Evolutionary conservation across 2,888 invertebrate genomes (phyloP).

Genomic region (Nezara viridula): DNA sequence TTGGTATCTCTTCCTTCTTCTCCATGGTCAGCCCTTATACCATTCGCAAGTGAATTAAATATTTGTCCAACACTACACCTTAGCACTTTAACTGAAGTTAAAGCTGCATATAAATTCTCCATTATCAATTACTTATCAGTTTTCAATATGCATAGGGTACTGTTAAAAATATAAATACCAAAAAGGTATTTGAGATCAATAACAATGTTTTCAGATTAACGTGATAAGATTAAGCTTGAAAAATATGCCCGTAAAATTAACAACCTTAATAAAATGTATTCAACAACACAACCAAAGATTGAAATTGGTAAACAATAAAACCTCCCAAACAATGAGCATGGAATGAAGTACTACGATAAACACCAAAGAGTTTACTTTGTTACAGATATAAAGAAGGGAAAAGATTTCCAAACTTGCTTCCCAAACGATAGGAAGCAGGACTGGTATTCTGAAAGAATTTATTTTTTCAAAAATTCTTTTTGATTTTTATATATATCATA

Average conservation of each 20-base stretch:
- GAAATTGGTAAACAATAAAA: slow-evolving; percentile 17
- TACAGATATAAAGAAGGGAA: too few relatives aligned
- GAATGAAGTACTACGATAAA: background rate
- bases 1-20: slow-evolving; percentile 82
- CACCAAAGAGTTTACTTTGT: background rate
- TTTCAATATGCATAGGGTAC: too few relatives aligned
- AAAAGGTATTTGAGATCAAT: background rate
- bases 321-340: background rate
- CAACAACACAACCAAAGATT: background rate
- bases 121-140: slow-evolving; percentile 42
- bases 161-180: background rate
- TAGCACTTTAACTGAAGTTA: slow-evolving; percentile 82
- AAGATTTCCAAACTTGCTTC: too few relatives aligned
- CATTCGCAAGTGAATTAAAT: slow-evolving; percentile 87
- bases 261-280: background rate
- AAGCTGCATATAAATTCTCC: slow-evolving; percentile 70
- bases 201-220: background rate
- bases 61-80: slow-evolving; percentile 88
- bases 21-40: slow-evolving; percentile 83
- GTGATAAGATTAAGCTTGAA: background rate
- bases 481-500: too few relatives aligned
- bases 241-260: background rate
- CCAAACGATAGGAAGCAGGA: too few relatives aligned
- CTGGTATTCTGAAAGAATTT: too few relatives aligned
- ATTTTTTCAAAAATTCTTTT: too few relatives aligned